Evolutionary conservation across 2,113 vertebrate genomes (phyloP).

Genomic region (Cryptotis parvus): DNA sequence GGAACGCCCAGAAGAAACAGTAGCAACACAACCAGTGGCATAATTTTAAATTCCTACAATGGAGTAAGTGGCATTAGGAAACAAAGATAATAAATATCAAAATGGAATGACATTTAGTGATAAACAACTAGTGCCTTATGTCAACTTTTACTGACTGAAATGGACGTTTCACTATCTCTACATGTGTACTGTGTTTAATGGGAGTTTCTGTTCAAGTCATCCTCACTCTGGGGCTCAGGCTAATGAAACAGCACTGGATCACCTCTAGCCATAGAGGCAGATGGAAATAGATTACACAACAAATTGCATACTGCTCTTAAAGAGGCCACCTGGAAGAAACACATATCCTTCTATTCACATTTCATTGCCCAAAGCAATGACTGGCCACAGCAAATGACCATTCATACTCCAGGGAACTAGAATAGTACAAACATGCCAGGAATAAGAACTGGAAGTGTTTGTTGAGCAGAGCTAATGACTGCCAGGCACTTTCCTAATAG

Average conservation of each 20-base stretch:
- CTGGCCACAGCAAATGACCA: not conserved
- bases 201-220: not conserved
- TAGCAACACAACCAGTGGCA: not conserved
- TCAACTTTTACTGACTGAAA: not conserved
- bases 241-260: slow-evolving; percentile 8
- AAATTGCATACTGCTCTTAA: not conserved
- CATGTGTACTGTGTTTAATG: not conserved
- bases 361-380: slow-evolving; percentile 45
- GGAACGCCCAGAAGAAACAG: not conserved
- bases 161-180: not conserved
- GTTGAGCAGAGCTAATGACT: slow-evolving; percentile 50
- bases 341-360: slow-evolving; percentile 42
- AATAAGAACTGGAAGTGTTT: slow-evolving; percentile 53
- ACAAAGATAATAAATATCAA: slow-evolving; percentile 4
- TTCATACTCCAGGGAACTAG: slow-evolving; percentile 8
- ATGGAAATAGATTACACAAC: not conserved
- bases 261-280: not conserved
- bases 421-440: slow-evolving; percentile 12
- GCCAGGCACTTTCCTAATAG: slow-evolving; percentile 2
- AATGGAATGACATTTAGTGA: not conserved
- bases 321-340: slow-evolving; percentile 29
- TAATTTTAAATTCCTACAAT: slow-evolving; percentile 6
- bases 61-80: not conserved
- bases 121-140: not conserved
- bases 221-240: not conserved